phyloP scores from a whole-genome alignment of 2,113 vertebrate genomes.

The Sapayoa aenigma region DNA sequence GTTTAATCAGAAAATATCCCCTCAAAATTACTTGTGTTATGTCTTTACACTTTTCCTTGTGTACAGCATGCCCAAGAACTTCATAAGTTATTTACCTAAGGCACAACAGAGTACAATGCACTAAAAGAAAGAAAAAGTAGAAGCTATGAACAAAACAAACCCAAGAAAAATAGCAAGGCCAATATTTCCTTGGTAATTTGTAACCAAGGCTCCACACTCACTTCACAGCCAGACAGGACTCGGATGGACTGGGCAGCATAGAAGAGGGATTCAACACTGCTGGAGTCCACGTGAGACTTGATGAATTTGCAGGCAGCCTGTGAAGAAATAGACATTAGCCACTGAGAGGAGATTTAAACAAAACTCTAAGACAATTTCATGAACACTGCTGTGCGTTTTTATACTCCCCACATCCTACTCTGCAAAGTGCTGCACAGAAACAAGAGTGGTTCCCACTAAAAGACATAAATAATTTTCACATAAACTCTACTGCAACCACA shows the following conservation, averaged over 20 bases:
- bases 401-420: background rate
- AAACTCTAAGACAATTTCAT: background rate
- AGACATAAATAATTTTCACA: background rate
- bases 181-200: background rate
- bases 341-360: background rate
- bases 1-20: background rate
- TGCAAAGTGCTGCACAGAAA: background rate
- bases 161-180: background rate
- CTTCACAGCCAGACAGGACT: slow-evolving; percentile 88
- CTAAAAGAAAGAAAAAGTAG: background rate
- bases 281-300: slow-evolving; percentile 86
- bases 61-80: fast-evolving
- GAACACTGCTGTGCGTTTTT: background rate
- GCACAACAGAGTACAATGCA: background rate
- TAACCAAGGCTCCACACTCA: slow-evolving; percentile 57
- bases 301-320: slow-evolving; percentile 89
- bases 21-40: background rate
- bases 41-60: background rate
- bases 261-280: slow-evolving; percentile 89
- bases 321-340: background rate
- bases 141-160: background rate
- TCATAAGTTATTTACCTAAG: background rate
- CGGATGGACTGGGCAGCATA: slow-evolving; percentile 89
- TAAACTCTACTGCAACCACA: background rate
- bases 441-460: background rate